A percentile compares a stretch with the other conserved stretches of the same genome.
These are phyloP conservation scores for Lepidurus couesii DNA, from an alignment of 1,140 invertebrate genomes.

Conservation along the genomic window DNA sequence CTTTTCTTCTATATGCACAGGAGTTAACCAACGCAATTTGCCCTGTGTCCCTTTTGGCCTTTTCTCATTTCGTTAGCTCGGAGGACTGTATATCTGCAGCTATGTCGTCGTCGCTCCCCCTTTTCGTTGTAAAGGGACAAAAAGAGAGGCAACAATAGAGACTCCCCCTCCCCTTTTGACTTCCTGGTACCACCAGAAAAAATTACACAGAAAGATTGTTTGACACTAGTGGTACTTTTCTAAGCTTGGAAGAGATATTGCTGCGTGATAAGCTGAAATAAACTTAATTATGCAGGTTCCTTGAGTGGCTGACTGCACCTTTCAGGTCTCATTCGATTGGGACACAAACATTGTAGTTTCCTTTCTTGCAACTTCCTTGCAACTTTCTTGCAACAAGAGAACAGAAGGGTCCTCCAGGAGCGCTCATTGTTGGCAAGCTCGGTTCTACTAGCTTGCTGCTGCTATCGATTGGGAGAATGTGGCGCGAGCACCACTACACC, in stretches of 20 bases:
- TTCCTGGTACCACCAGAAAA: too few relatives aligned
- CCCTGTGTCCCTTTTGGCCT: neutral
- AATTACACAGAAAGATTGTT: too few relatives aligned
- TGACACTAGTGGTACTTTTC: too few relatives aligned
- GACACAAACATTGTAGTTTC: neutral
- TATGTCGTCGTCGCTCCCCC: neutral
- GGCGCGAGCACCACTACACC: neutral
- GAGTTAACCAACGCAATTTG: slow-evolving; percentile 14
- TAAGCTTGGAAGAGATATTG: too few relatives aligned
- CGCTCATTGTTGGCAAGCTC: neutral
- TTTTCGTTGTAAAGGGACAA: neutral
- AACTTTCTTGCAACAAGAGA: neutral
- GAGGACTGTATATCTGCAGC: neutral
- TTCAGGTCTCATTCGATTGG: neutral
- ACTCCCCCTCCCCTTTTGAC: too few relatives aligned
- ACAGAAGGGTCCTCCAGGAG: neutral
- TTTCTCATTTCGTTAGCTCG: neutral
- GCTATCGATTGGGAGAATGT: slow-evolving; percentile 15
- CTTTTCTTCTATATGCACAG: neutral
- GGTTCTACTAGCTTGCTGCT: slow-evolving; percentile 17
- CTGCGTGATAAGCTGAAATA: too few relatives aligned
- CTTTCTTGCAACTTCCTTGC: neutral
- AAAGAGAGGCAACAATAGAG: too few relatives aligned
- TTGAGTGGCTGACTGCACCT: too few relatives aligned
- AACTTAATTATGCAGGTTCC: too few relatives aligned